Conservation (phyloP, 2,113 vertebrate species). For the Tinamus guttatus region DNA sequence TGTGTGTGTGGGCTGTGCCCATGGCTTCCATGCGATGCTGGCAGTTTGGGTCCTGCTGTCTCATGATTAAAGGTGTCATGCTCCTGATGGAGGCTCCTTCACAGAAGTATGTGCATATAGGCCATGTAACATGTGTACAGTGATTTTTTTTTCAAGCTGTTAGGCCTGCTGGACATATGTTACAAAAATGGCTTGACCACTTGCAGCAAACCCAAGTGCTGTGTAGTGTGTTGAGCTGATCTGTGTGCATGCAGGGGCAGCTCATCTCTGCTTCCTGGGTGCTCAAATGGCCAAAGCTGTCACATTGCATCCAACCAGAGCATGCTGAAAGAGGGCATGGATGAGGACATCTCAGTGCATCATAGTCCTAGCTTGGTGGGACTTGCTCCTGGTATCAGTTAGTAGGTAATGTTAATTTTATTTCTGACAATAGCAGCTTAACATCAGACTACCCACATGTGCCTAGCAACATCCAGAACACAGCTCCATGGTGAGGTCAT, state of each 20-base stretch:
- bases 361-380: not conserved
- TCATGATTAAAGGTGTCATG: slow-evolving; percentile 24
- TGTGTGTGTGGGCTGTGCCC: not conserved
- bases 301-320: fast-evolving
- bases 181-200: slow-evolving; percentile 40
- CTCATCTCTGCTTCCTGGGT: not conserved
- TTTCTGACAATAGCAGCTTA: not conserved
- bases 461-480: slow-evolving; percentile 30
- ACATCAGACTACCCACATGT: slow-evolving; percentile 50
- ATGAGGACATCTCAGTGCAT: not conserved
- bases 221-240: fast-evolving
- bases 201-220: not conserved
- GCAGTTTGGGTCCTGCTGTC: slow-evolving; percentile 30
- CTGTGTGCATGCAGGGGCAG: fast-evolving
- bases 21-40: not conserved
- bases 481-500: slow-evolving; percentile 5
- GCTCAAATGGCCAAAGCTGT: fast-evolving
- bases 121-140: not conserved
- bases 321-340: not conserved
- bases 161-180: slow-evolving; percentile 44
- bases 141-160: slow-evolving; percentile 48
- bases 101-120: not conserved
- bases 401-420: not conserved
- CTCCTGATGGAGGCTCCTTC: slow-evolving; percentile 28
- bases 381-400: not conserved